Evolutionary conservation across 2,888 invertebrate genomes (phyloP).

Genomic region (Villa cingulata): DNA sequence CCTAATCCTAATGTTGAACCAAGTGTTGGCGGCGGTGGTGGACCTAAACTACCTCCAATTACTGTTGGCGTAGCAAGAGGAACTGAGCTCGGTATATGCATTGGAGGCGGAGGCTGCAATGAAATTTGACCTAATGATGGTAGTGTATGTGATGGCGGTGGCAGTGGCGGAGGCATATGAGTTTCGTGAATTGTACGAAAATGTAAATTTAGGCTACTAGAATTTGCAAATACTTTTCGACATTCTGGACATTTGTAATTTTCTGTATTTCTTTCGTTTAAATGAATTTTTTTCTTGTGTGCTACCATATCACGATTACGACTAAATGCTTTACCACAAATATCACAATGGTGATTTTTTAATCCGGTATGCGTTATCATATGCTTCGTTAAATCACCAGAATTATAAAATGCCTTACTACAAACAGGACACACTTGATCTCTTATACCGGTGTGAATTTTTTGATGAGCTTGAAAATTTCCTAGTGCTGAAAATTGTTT

Average conservation of each 20-base stretch:
- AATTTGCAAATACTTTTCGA: constrained; percentile 31
- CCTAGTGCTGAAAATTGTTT: constrained; percentile 48
- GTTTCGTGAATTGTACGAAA: constrained; percentile 23
- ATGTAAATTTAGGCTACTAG: constrained; percentile 30
- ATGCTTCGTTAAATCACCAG: constrained; percentile 46
- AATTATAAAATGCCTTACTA: constrained; percentile 45
- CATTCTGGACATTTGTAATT: constrained; percentile 35
- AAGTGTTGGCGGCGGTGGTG: constrained; percentile 16
- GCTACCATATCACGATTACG: constrained; percentile 43
- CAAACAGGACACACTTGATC: constrained; percentile 47
- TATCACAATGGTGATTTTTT: constrained; percentile 45
- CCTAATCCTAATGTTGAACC: constrained; percentile 22
- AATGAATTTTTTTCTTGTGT: constrained; percentile 33
- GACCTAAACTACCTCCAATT: constrained; percentile 24
- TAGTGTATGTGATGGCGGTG: constrained; percentile 18
- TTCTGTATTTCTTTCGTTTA: constrained; percentile 20
- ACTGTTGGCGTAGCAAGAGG: constrained; percentile 13
- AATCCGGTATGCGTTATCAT: constrained; percentile 45
- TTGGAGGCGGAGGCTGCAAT: constrained; percentile 1
- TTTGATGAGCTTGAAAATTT: constrained; percentile 48
- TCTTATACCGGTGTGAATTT: constrained; percentile 46
- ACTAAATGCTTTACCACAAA: constrained; percentile 42
- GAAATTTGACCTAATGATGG: constrained; percentile 28
- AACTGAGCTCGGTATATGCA: constrained; percentile 6
- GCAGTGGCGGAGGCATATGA: constrained; percentile 3